A percentile compares a stretch with the other conserved stretches of the same genome.
Evolutionary conservation across 2,888 invertebrate species (phyloP).

Genomic region (Trissoscelio sp.): DNA sequence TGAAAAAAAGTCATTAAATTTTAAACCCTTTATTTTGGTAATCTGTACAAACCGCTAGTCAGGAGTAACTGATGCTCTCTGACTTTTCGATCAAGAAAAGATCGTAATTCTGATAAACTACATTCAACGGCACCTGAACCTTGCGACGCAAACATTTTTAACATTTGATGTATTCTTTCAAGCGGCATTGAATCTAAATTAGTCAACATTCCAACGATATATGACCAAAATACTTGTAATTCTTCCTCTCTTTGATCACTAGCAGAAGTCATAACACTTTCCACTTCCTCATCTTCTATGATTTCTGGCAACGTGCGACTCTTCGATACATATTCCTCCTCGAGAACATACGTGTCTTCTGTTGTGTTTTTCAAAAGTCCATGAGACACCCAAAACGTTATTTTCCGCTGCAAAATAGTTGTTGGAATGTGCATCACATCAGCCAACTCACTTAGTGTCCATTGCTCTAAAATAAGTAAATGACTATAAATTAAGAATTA

Average conservation of each 20-base stretch:
- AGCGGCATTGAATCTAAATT: slow-evolving; percentile 96
- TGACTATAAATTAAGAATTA: not conserved
- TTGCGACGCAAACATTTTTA: slow-evolving; percentile 98
- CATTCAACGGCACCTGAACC: slow-evolving; percentile 94
- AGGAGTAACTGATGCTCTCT: slow-evolving; percentile 94
- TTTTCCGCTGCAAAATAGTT: slow-evolving; percentile 92
- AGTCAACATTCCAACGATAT: slow-evolving; percentile 98
- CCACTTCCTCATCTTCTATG: slow-evolving; percentile 95
- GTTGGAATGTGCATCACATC: slow-evolving; percentile 94
- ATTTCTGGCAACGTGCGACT: slow-evolving; percentile 86
- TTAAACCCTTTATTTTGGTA: slow-evolving; percentile 87
- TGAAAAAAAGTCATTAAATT: too few relatives aligned
- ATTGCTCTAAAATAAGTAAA: slow-evolving; percentile 85
- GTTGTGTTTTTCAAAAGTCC: slow-evolving; percentile 91
- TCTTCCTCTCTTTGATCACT: slow-evolving; percentile 97
- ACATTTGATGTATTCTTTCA: slow-evolving; percentile 97
- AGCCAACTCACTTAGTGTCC: slow-evolving; percentile 94
- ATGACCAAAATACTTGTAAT: slow-evolving; percentile 97
- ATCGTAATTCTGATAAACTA: slow-evolving; percentile 92
- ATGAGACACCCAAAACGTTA: slow-evolving; percentile 97
- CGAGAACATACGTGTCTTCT: slow-evolving; percentile 89
- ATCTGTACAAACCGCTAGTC: slow-evolving; percentile 93
- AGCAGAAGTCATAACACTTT: slow-evolving; percentile 97
- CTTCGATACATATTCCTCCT: slow-evolving; percentile 87
- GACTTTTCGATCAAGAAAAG: slow-evolving; percentile 96